Conservation (phyloP, 2,888 invertebrate species). For the Drosophila anomalata region DNA sequence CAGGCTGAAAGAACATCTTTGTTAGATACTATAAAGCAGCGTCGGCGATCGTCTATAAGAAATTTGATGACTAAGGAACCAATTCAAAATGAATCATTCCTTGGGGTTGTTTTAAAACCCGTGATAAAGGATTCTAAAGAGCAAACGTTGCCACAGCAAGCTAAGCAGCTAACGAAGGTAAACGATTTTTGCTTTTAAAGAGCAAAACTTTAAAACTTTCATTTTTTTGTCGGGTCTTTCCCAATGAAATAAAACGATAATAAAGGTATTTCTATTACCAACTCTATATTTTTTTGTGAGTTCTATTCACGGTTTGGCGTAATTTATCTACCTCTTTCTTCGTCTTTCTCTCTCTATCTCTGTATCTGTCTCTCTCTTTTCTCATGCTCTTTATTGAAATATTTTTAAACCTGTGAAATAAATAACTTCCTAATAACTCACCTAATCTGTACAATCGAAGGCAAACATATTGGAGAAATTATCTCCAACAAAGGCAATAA, state of each 20-base stretch:
- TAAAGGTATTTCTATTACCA: background rate
- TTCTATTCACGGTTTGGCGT: slow-evolving; percentile 3
- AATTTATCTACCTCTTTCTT: slow-evolving; percentile 3
- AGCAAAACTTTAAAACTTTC: background rate
- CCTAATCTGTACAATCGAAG: slow-evolving; percentile 39
- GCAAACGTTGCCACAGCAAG: slow-evolving; percentile 80
- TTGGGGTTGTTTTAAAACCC: slow-evolving; percentile 87
- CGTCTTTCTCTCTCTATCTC: background rate
- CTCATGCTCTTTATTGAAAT: background rate
- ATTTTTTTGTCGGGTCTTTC: slow-evolving; percentile 3
- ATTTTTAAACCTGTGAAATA: background rate
- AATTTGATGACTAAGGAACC: slow-evolving; percentile 83
- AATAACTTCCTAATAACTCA: slow-evolving; percentile 2
- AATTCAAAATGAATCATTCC: slow-evolving; percentile 85
- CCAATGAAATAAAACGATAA: background rate
- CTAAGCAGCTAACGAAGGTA: slow-evolving; percentile 82
- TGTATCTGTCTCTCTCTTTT: background rate
- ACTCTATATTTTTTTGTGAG: background rate
- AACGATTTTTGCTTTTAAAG: slow-evolving; percentile 13
- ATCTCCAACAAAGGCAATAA: slow-evolving; percentile 80
- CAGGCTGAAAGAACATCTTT: slow-evolving; percentile 69
- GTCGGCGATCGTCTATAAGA: slow-evolving; percentile 83
- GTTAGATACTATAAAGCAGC: slow-evolving; percentile 75
- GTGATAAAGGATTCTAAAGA: slow-evolving; percentile 84
- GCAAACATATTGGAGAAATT: slow-evolving; percentile 65